Conservation (phyloP, 2,888 invertebrate genomes). For the Neocrepidodera transversa region DNA sequence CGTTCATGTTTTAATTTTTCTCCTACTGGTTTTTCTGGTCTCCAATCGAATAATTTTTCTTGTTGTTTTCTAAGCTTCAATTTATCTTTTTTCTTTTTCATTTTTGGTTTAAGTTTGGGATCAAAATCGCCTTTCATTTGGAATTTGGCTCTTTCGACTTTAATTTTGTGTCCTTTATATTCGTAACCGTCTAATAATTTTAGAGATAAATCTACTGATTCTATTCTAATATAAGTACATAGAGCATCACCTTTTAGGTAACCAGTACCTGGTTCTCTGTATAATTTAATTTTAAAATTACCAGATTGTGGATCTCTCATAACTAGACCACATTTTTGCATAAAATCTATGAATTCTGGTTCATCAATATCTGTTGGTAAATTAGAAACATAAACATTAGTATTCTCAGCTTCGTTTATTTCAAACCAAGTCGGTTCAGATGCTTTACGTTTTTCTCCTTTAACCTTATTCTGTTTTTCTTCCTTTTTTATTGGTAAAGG, state of each 20-base stretch:
- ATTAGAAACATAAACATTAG: constrained; percentile 95
- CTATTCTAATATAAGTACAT: constrained; percentile 94
- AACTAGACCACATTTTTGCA: constrained; percentile 96
- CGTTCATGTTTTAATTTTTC: constrained; percentile 88
- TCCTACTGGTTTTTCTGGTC: constrained; percentile 88
- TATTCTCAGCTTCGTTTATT: constrained; percentile 84
- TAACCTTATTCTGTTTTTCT: constrained; percentile 48
- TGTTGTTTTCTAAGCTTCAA: constrained; percentile 92
- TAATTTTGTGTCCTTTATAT: constrained; percentile 79
- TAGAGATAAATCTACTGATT: constrained; percentile 92
- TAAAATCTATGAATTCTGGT: constrained; percentile 88
- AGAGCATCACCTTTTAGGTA: constrained; percentile 94
- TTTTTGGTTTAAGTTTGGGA: constrained; percentile 89
- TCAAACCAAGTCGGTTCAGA: constrained; percentile 85
- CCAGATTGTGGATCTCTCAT: constrained; percentile 65
- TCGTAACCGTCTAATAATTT: constrained; percentile 89
- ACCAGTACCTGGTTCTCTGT: constrained; percentile 79
- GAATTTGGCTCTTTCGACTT: constrained; percentile 92
- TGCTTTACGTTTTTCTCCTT: constrained; percentile 62
- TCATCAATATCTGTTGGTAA: constrained; percentile 88
- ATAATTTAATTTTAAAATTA: constrained; percentile 68
- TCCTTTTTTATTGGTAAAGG: constrained; percentile 36
- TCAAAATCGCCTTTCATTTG: constrained; percentile 94
- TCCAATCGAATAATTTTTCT: constrained; percentile 95
- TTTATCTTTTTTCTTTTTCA: constrained; percentile 86